phyloP scores from a whole-genome alignment of 2,113 vertebrate species.

The Apteryx mantelli region DNA sequence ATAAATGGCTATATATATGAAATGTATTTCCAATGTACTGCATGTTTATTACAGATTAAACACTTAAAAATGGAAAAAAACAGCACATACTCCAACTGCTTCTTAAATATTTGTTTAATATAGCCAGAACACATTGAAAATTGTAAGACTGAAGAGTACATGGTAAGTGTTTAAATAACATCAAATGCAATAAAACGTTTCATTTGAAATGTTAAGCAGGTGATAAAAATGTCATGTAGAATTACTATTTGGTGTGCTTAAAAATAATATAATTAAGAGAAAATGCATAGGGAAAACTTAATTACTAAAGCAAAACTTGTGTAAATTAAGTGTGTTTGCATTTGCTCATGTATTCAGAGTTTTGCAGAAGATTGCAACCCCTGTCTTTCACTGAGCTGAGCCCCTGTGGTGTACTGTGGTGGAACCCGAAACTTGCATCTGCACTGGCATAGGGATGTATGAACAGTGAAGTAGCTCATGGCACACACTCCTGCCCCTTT shows the following conservation, averaged over 20 bases:
- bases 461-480: neutral
- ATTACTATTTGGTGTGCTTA: slow-evolving; percentile 39
- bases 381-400: rapidly evolving
- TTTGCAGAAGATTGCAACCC: neutral
- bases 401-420: neutral
- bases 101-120: slow-evolving; percentile 77
- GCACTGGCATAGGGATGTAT: rapidly evolving
- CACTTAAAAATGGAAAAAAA: slow-evolving; percentile 73
- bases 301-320: neutral
- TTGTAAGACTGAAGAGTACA: slow-evolving; percentile 64
- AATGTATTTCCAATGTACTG: slow-evolving; percentile 63
- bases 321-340: neutral
- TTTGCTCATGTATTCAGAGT: neutral
- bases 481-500: neutral
- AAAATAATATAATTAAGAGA: slow-evolving; percentile 58
- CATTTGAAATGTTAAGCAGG: slow-evolving; percentile 73
- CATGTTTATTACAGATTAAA: slow-evolving; percentile 76
- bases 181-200: slow-evolving; percentile 77
- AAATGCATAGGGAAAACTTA: slow-evolving; percentile 6
- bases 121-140: slow-evolving; percentile 66
- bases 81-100: slow-evolving; percentile 42
- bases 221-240: slow-evolving; percentile 75
- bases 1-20: slow-evolving; percentile 37
- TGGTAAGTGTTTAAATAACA: slow-evolving; percentile 77
- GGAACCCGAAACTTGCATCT: neutral